These are phyloP conservation scores for Melipona quadrifasciata DNA, from an alignment of 1,140 invertebrate genomes.

Conservation along the genomic window DNA sequence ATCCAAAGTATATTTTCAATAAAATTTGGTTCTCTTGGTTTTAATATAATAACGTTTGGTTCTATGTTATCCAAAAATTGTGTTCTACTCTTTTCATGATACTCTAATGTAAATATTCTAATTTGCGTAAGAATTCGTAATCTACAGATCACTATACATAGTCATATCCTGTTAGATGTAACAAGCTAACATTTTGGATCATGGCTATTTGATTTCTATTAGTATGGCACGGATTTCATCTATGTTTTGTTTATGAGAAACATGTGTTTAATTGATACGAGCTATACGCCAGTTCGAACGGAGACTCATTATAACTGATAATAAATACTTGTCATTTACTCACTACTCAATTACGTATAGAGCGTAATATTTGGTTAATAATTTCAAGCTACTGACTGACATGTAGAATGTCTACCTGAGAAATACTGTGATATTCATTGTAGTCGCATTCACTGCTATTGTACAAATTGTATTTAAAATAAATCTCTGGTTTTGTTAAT, in stretches of 20 bases:
- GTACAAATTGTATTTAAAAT: constrained; percentile 69
- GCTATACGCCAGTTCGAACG: constrained; percentile 6
- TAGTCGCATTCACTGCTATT: constrained; percentile 73
- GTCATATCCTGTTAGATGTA: constrained; percentile 74
- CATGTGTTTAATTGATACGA: constrained; percentile 63
- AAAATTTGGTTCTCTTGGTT: no score
- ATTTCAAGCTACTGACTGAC: constrained; percentile 70
- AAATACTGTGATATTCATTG: constrained; percentile 78
- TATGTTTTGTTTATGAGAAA: constrained; percentile 68
- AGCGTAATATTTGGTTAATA: constrained; percentile 40
- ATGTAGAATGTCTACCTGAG: constrained; percentile 77
- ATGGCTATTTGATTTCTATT: constrained; percentile 60
- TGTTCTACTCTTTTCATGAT: no score
- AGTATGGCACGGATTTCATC: constrained; percentile 59
- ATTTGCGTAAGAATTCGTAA: no score
- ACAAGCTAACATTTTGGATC: constrained; percentile 71
- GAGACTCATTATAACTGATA: not conserved
- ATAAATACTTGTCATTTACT: constrained; percentile 35
- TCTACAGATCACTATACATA: constrained; percentile 18
- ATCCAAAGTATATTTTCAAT: no score
- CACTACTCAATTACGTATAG: constrained; percentile 35
- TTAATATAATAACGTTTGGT: no score
- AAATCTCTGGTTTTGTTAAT: constrained; percentile 65
- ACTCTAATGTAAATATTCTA: no score
- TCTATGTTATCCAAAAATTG: no score